Evolutionary conservation across 2,797 vertebrate genomes (phyloP).

Genomic region (Falco concolor): DNA sequence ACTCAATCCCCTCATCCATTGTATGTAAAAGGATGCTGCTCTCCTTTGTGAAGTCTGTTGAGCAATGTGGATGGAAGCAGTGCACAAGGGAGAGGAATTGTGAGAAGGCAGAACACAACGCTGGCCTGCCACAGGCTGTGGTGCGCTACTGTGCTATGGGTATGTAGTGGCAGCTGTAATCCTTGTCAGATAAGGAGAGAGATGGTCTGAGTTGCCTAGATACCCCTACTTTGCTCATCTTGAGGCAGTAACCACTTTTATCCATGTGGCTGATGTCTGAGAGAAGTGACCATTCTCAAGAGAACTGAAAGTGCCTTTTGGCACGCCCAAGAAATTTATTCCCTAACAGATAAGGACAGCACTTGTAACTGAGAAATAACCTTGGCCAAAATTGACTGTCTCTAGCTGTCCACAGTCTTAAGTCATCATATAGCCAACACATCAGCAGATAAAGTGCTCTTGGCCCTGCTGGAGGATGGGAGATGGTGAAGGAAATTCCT

Average conservation of each 20-base stretch:
- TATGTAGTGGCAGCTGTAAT: neutral
- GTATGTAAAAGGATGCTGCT: neutral
- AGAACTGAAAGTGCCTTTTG: neutral
- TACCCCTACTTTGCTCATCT: neutral
- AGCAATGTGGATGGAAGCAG: neutral
- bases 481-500: slow-evolving; percentile 46
- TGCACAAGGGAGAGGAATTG: neutral
- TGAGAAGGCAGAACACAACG: neutral
- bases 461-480: neutral
- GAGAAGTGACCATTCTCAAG: neutral
- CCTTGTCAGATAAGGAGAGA: neutral
- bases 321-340: neutral
- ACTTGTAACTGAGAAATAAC: neutral
- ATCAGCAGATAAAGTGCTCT: neutral
- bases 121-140: rapidly evolving
- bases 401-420: neutral
- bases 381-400: neutral
- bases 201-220: neutral
- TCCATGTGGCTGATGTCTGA: neutral
- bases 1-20: neutral
- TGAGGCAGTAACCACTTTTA: neutral
- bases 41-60: neutral
- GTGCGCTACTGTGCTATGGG: neutral
- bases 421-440: neutral
- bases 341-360: neutral